Base-by-base conservation (phyloP, 2,888 invertebrate genomes). In the Drosophila longiperda region DNA sequence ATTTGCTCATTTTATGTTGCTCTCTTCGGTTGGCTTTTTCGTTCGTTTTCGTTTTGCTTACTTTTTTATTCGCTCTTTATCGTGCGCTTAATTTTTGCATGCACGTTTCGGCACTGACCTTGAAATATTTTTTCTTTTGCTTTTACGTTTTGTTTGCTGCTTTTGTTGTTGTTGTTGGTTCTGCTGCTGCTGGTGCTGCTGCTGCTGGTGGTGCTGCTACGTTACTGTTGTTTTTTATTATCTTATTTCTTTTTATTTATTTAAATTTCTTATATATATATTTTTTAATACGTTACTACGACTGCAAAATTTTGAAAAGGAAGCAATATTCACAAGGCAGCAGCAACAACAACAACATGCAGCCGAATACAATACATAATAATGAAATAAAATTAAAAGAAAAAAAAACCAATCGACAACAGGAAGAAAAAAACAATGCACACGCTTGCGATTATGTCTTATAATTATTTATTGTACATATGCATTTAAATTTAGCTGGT, bases 21-120 rank as follows among this genome's bases (percentile, higher is more conserved):
- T 75, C 74, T 62, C 66, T 78, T 82, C 60, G 66, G 36, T 55
- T 71, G 54, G 62, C 36, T 34, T 62, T 49, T 50, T 50, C 23
- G 17, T 45, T 70, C 67, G 75, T 73, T 70, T 66, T 69, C 74
- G 66, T 66, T 82, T 65, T 72, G 78, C 73, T 87, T 73, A 74
- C 73, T 80, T 90, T 73, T 75, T 77, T 73, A 75, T 73, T 73
- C 72, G 73, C 76, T 75, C 73, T 83, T 76, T 77, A 36, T 66
- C 68, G 68, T 77, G 74, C 76, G 87, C 89, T 87, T 87, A 88
- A 87, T 87, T 87, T 87, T 87, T 87, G 87, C 90, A 87, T 87
- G 87, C 87, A 87, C 87, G 90, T 87, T 87, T 87, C 75, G 87
- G 89, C 80, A 75, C 78, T 90, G 90, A 87, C 87, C 87, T 87